Conservation (phyloP, 2,113 vertebrate species). For the Athene cunicularia region DNA sequence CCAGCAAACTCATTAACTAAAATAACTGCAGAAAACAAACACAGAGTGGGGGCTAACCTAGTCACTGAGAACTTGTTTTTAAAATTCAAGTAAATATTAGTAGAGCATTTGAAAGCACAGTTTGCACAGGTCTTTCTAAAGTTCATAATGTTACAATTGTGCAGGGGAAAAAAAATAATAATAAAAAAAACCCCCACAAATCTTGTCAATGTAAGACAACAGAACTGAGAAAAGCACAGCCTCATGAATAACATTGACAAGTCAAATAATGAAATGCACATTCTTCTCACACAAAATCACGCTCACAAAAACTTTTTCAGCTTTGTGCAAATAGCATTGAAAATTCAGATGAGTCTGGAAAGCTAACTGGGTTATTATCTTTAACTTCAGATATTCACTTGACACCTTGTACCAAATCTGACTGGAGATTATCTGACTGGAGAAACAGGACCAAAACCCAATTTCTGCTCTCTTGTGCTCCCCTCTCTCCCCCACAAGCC, state of each 20-base stretch:
- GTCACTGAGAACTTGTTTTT: background rate
- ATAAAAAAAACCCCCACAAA: rapidly evolving
- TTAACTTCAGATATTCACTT: background rate
- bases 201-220: background rate
- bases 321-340: background rate
- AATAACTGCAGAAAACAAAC: slow-evolving; percentile 57
- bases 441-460: background rate
- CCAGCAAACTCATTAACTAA: slow-evolving; percentile 53
- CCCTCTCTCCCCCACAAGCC: rapidly evolving
- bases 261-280: background rate
- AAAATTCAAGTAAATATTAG: slow-evolving; percentile 18
- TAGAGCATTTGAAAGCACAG: background rate
- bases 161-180: background rate
- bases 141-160: background rate
- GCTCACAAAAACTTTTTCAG: background rate
- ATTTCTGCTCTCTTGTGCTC: background rate
- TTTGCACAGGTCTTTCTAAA: background rate
- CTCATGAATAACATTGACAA: background rate
- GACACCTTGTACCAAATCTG: background rate
- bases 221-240: background rate
- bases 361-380: background rate
- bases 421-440: background rate
- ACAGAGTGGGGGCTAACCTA: background rate
- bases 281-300: background rate
- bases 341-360: background rate